These are phyloP conservation scores for Eupristina koningsbergeri DNA, from an alignment of 1,140 invertebrate species.

Conservation along the genomic window DNA sequence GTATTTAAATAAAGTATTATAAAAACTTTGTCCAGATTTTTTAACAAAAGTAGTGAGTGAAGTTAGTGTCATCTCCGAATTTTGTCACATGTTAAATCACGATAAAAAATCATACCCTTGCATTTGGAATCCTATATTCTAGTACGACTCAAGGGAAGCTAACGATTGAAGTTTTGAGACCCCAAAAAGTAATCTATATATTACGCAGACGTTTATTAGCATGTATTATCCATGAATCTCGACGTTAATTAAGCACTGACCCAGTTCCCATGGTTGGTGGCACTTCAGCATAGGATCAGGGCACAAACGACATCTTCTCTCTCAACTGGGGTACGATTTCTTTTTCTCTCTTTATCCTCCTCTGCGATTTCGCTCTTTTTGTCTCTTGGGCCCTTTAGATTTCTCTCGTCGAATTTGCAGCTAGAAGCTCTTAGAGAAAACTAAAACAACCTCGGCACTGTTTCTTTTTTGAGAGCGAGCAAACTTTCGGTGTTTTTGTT, in stretches of 20 bases:
- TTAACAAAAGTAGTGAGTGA: too few relatives aligned
- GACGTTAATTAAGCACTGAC: slow-evolving; percentile 47
- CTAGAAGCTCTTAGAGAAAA: not conserved
- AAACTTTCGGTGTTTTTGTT: not conserved
- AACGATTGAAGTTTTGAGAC: not conserved
- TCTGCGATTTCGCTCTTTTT: too few relatives aligned
- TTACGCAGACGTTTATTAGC: slow-evolving; percentile 31
- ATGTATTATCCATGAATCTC: slow-evolving; percentile 33
- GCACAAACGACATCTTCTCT: not conserved
- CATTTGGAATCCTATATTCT: not conserved
- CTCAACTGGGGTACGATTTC: not conserved
- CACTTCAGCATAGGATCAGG: not conserved
- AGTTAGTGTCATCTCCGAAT: not conserved
- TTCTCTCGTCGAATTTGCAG: not conserved
- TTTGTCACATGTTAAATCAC: not conserved
- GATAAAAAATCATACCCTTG: not conserved
- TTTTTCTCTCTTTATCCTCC: not conserved
- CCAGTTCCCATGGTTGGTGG: slow-evolving; percentile 11
- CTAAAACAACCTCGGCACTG: not conserved
- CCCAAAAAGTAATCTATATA: slow-evolving; percentile 38
- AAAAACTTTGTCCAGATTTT: too few relatives aligned
- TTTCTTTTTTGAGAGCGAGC: not conserved
- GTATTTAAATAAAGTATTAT: too few relatives aligned
- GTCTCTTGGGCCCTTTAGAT: not conserved
- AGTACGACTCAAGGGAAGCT: not conserved